Evolutionary conservation across 64 coral and sea anemone genomes (phyloP).

Genomic region (Orbicella faveolata): DNA sequence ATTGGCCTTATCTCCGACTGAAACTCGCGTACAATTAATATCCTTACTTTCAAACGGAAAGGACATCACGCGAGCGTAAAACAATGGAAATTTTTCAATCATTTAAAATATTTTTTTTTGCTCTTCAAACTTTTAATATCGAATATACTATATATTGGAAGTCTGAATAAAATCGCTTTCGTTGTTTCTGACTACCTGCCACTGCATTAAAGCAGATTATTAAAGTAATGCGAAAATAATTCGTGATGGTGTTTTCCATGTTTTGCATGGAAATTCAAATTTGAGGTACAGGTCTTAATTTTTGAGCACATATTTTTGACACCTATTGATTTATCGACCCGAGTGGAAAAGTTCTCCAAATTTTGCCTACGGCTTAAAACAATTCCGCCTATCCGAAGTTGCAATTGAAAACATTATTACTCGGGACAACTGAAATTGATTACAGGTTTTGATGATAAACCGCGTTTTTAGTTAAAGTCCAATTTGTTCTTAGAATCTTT

Average conservation of each 20-base stretch:
- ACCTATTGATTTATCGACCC: neutral
- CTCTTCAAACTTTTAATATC: too few species aligned
- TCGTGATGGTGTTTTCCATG: too few species aligned
- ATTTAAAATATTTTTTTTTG: conserved; percentile 8
- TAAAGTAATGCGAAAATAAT: too few species aligned
- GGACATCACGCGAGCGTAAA: conserved; percentile 9
- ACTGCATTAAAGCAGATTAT: too few species aligned
- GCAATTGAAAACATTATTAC: too few species aligned
- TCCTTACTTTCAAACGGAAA: neutral
- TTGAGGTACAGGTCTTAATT: neutral
- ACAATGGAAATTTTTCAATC: conserved; percentile 11
- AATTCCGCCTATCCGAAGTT: neutral
- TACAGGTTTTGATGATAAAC: neutral
- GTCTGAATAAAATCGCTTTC: too few species aligned
- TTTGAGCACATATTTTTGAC: neutral
- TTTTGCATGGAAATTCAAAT: too few species aligned
- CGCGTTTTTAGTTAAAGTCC: neutral
- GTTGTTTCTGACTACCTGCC: too few species aligned
- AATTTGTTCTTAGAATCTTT: neutral
- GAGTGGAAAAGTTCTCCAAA: neutral
- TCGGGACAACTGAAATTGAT: neutral
- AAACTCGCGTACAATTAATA: neutral
- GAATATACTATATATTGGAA: too few species aligned
- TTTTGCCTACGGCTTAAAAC: neutral
- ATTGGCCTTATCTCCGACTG: neutral